Conservation (phyloP, 2,113 vertebrate species). For the Eurystomus gularis region DNA sequence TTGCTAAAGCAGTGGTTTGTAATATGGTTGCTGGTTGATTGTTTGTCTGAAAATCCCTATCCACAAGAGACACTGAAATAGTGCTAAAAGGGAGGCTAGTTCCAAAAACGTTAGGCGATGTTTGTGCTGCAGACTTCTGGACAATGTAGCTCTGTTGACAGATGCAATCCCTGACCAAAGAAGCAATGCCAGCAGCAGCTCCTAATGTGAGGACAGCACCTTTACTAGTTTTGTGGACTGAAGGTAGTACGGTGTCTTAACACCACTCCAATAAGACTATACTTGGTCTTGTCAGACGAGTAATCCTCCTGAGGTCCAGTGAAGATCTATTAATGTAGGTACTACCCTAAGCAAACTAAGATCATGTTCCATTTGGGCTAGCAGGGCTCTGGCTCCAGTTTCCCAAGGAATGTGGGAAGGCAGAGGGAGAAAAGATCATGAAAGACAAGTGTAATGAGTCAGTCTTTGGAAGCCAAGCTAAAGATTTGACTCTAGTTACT, state of each 20-base stretch:
- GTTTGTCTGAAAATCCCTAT: conserved; percentile 41
- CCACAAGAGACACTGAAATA: conserved; percentile 42
- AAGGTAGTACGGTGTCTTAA: neutral
- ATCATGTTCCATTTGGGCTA: neutral
- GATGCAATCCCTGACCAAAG: neutral
- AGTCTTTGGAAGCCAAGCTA: conserved; percentile 35
- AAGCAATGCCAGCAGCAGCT: neutral
- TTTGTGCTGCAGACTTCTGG: conserved; percentile 40
- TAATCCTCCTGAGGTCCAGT: neutral
- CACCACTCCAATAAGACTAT: neutral
- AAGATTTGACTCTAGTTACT: conserved; percentile 6
- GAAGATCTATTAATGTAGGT: neutral
- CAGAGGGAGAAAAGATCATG: neutral
- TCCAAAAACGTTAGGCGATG: neutral
- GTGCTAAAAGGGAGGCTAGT: conserved; percentile 7
- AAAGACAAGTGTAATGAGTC: conserved; percentile 56
- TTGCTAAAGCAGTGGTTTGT: conserved; percentile 44
- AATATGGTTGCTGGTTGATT: conserved; percentile 32
- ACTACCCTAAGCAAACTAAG: neutral
- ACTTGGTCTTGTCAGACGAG: neutral
- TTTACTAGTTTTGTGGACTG: neutral
- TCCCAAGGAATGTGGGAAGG: conserved; percentile 5
- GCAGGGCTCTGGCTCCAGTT: neutral
- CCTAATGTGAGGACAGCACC: neutral
- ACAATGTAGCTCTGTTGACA: neutral